phyloP scores from a whole-genome alignment of 2,113 vertebrate species.

The Kryptolebias marmoratus region DNA sequence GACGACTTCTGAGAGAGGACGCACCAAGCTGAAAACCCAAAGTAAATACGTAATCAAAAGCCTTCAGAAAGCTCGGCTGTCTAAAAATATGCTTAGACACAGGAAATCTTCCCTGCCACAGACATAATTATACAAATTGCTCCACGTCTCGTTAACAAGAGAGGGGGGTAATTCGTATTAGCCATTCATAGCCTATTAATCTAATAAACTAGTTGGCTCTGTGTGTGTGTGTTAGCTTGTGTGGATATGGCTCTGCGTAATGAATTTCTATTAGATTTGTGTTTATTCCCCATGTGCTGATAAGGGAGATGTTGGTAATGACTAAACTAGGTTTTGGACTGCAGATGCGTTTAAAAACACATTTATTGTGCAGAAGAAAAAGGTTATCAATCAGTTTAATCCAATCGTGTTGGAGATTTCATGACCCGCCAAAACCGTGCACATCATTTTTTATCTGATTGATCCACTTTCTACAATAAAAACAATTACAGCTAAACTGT shows the following conservation, averaged over 20 bases:
- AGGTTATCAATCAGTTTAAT: slow-evolving; percentile 84
- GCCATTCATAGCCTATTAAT: slow-evolving; percentile 81
- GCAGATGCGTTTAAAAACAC: slow-evolving; percentile 77
- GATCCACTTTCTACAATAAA: slow-evolving; percentile 32
- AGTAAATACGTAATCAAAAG: slow-evolving; percentile 73
- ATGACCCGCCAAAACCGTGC: slow-evolving; percentile 63
- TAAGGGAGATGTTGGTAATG: slow-evolving; percentile 82
- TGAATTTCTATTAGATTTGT: slow-evolving; percentile 87
- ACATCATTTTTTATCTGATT: slow-evolving; percentile 48
- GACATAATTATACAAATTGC: slow-evolving; percentile 82
- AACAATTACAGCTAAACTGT: slow-evolving; percentile 23
- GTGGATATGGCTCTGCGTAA: slow-evolving; percentile 51
- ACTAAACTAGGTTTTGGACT: slow-evolving; percentile 78
- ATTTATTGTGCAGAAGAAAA: slow-evolving; percentile 69
- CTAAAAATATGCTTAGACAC: slow-evolving; percentile 80
- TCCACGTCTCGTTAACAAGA: slow-evolving; percentile 78
- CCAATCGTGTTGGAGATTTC: slow-evolving; percentile 72
- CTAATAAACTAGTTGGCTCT: slow-evolving; percentile 76
- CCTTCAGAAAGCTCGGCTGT: slow-evolving; percentile 68
- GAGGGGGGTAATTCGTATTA: slow-evolving; percentile 80
- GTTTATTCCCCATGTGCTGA: slow-evolving; percentile 86
- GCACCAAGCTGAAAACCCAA: slow-evolving; percentile 59
- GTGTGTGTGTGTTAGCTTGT: slow-evolving; percentile 35
- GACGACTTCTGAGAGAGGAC: slow-evolving; percentile 64
- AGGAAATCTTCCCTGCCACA: slow-evolving; percentile 76